Base-by-base conservation (phyloP, 2,888 invertebrate genomes). In the Trichopria drosophilae region DNA sequence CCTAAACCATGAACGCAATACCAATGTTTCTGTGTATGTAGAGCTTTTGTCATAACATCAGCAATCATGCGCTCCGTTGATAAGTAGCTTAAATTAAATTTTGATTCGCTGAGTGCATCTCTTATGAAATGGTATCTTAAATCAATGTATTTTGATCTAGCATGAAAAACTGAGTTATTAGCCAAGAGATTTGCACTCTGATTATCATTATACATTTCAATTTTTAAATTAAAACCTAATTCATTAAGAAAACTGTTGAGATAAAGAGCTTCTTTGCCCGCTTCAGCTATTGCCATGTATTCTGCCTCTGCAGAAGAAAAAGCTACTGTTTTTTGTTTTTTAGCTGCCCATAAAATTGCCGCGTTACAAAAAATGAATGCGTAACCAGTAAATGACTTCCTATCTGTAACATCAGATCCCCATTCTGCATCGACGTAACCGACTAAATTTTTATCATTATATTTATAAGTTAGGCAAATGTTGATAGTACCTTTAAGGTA, bases 351-450 rank as follows among this genome's bases (percentile, higher is more conserved):
- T 6, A 35, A 36, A 12, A 43, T 43, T 1, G 43, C 36, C 2
- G 19, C 23, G 9, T 28, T 26, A 9, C n/a, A 18, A 4, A 50
- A 13, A 6, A 37, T 23, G 22, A 50, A 50, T 2, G 39, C 31
- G 13, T 24, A 37, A 3, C 50, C 50, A 3, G 43, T 23, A 22
- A 26, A 50, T 6, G 44, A 50, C 9, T 40, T 19, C 9, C 50
- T 15, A 16, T 39, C 43, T 19, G 32, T 36, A 6, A 42, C 9
- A n/a, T 31, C 35, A 7, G 35, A 10, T 2, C 18, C 49, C 49
- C 43, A 49, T 12, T 51, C 51, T 4, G 51, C 40, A 16, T 51
- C 51, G 2, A 29, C 37, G 24, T 46, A 51, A 7, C 35, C 41
- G 1, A 22, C 36, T 2, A 36, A 9, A 15, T 23, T 16, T 19